Evolutionary conservation across 2,113 vertebrate species (phyloP), one percentile per base, ranked within the genome.

Genomic region (Machaerirhynchus nigripectus): DNA sequence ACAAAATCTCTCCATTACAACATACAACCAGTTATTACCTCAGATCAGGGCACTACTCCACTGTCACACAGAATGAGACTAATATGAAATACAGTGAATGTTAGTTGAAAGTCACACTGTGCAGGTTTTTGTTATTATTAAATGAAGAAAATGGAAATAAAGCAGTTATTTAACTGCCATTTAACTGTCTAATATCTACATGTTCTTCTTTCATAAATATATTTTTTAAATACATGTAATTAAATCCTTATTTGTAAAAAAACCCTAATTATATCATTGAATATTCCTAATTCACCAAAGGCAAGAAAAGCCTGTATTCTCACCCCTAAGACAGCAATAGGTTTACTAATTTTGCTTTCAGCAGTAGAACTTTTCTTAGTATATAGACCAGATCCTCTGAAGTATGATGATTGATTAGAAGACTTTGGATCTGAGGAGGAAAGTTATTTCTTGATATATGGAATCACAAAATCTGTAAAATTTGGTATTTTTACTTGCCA

Each of bases 221-320:
- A 75, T 42, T 67, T 77, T 91, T 79, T 44, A 15, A 71, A 74
- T n/a, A 6, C 5, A 3, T 52, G 7, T 11, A 2, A 44, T 63
- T 67, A 78, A 75, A 76, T 75, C 27, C 13, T 64, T 21, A 33
- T 30, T 64, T 20, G 50, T 52, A 52, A 87, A 87, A 86, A 86
- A 2, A 7, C 13, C 1, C 2, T 3, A 5, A 13, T 60, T 87
- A 4, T 0, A 0, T 67, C 6, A 39, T 7, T 67, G 47, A 39
- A 47, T 67, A 67, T 67, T 84, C 15, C 12, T 6, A 78, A 2
- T n/a, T 13, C 12, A 33, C 15, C 39, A 69, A 55, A 81, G 12
- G 7, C 27, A 57, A n/a, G 71, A 83, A 83, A 89, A 76, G 8
- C 31, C 11, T 10, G 16, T 37, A 31, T 40, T 75, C 23, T 89